Evolutionary conservation across 1,140 invertebrate species (phyloP), one percentile per base, ranked within the genome.

Genomic region (Camponotus floridanus): DNA sequence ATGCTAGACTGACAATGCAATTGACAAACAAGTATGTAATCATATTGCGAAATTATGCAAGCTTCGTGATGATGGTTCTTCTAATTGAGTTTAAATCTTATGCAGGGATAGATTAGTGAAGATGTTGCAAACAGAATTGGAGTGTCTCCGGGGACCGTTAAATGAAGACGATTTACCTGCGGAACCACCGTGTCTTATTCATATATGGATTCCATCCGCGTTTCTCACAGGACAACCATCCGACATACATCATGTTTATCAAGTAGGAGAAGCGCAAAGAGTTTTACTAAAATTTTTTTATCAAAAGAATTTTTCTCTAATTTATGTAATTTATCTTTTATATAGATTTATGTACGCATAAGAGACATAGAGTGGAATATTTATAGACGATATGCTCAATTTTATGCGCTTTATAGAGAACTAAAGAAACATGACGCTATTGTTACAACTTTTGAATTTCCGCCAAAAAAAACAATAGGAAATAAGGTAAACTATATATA

Each of bases 301-400:
- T n/a, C 5, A 21, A 6, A 21, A 18, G 0, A 57, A 21, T 33
- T 26, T 9, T 4, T 33, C 5, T 74, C n/a, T 61, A 73, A 83
- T 33, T 61, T 73, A 8, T 0, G 45, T 26, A 26, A 26, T 26
- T 26, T 26, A 11, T 76, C 26, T 86, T 91, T 86, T 90, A 92
- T 91, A n/a, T 87, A 97, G 97, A 96, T 98, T 90, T 99, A 98
- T 93, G 93, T 99, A 73, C 96, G 98, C 88, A 97, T 98, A 78
- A 96, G 97, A 76, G 97, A 98, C 92, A 98, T 98, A 90, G 98
- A 99, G 94, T 99, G 98, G 98, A 99, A 98, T 95, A 97, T 99
- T 48, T 99, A 98, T 92, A 96, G 98, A 89, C 96, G 98, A 92
- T 99, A 98, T 94, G 97, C 98, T 45, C 98, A 99, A 94, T 99